phyloP scores from a whole-genome alignment of 1,140 invertebrate species.

The Anastrepha ludens region DNA sequence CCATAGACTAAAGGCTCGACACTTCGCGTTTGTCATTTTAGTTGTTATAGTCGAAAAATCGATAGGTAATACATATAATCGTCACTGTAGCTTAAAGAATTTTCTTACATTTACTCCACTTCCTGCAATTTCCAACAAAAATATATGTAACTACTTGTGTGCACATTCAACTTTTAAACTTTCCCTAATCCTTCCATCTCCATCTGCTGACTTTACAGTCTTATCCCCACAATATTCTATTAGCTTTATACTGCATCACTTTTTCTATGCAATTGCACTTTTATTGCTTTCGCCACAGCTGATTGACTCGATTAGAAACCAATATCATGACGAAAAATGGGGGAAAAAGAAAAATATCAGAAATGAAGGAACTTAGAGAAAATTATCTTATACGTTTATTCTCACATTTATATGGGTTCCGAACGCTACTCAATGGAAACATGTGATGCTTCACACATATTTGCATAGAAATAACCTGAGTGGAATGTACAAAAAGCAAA shows the following conservation, averaged over 20 bases:
- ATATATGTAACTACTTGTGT: no score
- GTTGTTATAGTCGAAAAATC: no score
- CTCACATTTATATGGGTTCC: not conserved
- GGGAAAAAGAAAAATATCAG: not conserved
- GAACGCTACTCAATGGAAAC: not conserved
- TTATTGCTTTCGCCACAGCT: constrained; percentile 46
- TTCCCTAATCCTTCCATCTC: not conserved
- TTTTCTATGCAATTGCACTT: constrained; percentile 50
- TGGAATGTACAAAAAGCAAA: not conserved
- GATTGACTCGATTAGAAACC: constrained; percentile 43
- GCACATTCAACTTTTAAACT: not conserved
- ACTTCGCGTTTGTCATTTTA: no score
- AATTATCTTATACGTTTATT: not conserved
- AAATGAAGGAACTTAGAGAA: not conserved
- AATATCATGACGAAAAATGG: not conserved
- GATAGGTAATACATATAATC: no score
- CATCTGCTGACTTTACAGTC: not conserved
- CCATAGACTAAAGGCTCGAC: no score
- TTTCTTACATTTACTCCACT: no score
- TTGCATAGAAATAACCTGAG: not conserved
- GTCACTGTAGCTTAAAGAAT: no score
- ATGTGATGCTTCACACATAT: constrained; percentile 13
- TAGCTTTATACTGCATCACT: not conserved
- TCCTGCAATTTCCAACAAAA: no score
- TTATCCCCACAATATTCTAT: not conserved